Evolutionary conservation across 1,140 invertebrate species (phyloP).

Genomic region (Ylistrum balloti): DNA sequence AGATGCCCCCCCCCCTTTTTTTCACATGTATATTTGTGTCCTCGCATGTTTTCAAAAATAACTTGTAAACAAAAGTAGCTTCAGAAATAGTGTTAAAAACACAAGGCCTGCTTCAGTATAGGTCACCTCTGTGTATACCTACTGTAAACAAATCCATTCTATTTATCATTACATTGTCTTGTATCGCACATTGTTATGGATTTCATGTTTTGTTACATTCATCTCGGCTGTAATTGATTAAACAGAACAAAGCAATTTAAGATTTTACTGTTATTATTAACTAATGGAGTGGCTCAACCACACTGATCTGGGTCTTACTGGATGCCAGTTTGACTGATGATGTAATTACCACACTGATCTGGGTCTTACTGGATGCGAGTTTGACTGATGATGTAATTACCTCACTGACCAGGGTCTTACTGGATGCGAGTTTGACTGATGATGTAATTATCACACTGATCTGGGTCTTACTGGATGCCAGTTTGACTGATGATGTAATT

Average conservation of each 20-base stretch:
- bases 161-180: conserved; percentile 24
- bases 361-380: no score
- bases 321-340: no score
- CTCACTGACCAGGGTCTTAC: no score
- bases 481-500: no score
- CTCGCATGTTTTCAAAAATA: not conserved
- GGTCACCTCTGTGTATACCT: not conserved
- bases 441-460: no score
- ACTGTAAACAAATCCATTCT: conserved; percentile 26
- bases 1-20: no score
- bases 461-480: no score
- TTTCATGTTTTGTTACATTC: conserved; percentile 35
- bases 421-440: no score
- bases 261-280: not conserved
- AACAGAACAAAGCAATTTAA: conserved; percentile 1
- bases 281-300: no score
- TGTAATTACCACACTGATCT: no score
- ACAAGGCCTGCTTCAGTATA: conserved; percentile 6
- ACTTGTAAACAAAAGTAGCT: not conserved
- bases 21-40: not conserved
- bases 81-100: not conserved
- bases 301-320: no score
- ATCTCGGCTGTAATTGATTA: conserved; percentile 38
- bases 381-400: no score
- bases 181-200: conserved; percentile 33